Evolutionary conservation across 2,113 vertebrate species (phyloP), one percentile per base, ranked within the genome.

Genomic region (Thalassarche chlororhynchos): DNA sequence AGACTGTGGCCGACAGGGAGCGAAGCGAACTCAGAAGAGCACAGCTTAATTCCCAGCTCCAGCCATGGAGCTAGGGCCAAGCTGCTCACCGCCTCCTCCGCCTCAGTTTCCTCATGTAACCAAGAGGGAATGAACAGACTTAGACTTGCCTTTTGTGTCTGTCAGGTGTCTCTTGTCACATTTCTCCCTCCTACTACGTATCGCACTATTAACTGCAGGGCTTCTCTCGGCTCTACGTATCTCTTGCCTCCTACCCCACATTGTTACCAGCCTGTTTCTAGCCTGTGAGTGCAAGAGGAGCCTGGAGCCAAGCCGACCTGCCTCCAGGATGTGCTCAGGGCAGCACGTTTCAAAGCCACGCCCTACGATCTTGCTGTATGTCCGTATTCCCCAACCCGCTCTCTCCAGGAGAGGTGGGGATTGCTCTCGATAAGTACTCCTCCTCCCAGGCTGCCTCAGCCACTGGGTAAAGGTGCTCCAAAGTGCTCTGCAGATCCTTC

Each of bases 1-100:
- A 47, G 47, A 62, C 36, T 3, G 1, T 8, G n/a, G 71, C 29
- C 1, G 0, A 18, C 13, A 36, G 46, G 18, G 32, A 51, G 40
- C 8, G 7, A 71, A 84, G 38, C 13, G 14, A 54, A 49, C 52
- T 58, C 15, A 2, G 23, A 49, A 42, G 66, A 79, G 34, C 55
- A 28, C 17, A 87, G 23, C 31, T 58, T 15, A 54, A 87, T 64
- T 87, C 40, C 62, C 71, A 19, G 24, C 46, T 80, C 68, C 68
- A 80, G 74, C 32, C 57, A 11, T 0, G 8, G 81, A 49, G 36
- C 36, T 57, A 5, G 2, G 34, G 42, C 49, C 54, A 79, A 79
- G 12, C 61, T 49, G 40, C 76, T 54, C 61, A 51, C 38, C 5
- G 6, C 61, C 31, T 87, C 69, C 83, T 64, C 70, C 21, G 8